Conservation (phyloP, 2,113 vertebrate species). For the Hypocryptadius cinnamomeus region DNA sequence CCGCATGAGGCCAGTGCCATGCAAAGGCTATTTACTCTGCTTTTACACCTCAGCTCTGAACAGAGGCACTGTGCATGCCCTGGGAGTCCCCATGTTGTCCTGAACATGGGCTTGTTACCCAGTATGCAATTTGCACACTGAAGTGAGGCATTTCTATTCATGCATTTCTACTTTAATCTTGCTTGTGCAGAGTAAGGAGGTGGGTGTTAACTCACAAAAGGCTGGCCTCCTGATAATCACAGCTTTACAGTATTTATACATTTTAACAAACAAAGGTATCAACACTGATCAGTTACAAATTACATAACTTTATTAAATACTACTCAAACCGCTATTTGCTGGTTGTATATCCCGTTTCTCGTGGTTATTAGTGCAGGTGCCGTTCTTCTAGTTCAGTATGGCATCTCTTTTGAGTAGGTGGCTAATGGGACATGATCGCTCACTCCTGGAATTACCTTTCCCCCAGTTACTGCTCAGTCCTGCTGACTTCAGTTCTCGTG, state of each 20-base stretch:
- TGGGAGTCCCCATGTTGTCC: neutral
- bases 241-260: neutral
- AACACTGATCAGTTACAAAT: neutral
- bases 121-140: neutral
- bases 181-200: neutral
- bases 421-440: neutral
- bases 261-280: neutral
- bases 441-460: neutral
- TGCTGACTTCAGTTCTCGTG: neutral
- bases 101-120: neutral
- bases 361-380: neutral
- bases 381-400: neutral
- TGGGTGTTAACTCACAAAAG: neutral
- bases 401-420: neutral
- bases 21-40: neutral
- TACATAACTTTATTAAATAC: neutral
- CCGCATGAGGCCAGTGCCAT: neutral
- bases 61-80: neutral
- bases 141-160: neutral
- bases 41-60: neutral
- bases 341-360: neutral
- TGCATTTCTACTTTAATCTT: neutral
- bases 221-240: neutral
- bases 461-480: neutral
- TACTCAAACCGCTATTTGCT: neutral